Conservation (phyloP, 2,113 vertebrate species). For the Rafetus swinhoei region DNA sequence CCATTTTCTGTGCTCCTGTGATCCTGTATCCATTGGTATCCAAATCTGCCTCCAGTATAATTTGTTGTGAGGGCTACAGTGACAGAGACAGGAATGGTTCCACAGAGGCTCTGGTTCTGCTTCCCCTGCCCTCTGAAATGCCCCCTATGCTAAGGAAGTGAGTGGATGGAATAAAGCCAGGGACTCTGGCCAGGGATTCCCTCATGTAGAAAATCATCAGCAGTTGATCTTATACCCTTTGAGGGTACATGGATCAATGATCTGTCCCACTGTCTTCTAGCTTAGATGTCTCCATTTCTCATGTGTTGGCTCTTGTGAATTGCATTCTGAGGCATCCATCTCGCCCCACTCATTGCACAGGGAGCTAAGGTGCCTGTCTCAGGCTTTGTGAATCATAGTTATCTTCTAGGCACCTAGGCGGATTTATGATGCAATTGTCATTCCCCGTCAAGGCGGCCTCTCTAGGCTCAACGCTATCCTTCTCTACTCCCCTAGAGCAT, state of each 20-base stretch:
- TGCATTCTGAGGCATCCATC: background rate
- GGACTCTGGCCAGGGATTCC: background rate
- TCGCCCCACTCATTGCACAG: background rate
- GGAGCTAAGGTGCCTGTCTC: background rate
- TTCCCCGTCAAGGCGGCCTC: background rate
- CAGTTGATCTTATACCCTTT: background rate
- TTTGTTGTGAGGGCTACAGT: conserved; percentile 3
- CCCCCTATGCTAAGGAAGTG: background rate
- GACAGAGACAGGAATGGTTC: conserved; percentile 2
- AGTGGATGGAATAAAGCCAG: background rate
- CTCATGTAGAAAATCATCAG: rapidly evolving
- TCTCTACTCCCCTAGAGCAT: conserved; percentile 22
- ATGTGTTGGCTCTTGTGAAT: background rate
- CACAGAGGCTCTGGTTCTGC: background rate
- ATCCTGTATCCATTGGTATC: background rate
- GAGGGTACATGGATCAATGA: rapidly evolving
- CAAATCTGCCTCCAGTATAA: conserved; percentile 27
- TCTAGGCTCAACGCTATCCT: conserved; percentile 20
- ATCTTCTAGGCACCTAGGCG: background rate
- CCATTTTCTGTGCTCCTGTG: background rate
- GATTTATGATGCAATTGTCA: background rate
- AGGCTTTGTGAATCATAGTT: background rate
- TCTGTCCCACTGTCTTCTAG: background rate
- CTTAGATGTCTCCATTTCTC: background rate
- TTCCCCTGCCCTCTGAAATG: background rate